phyloP scores from a whole-genome alignment of 2,113 vertebrate genomes.

The Gyps fulvus region DNA sequence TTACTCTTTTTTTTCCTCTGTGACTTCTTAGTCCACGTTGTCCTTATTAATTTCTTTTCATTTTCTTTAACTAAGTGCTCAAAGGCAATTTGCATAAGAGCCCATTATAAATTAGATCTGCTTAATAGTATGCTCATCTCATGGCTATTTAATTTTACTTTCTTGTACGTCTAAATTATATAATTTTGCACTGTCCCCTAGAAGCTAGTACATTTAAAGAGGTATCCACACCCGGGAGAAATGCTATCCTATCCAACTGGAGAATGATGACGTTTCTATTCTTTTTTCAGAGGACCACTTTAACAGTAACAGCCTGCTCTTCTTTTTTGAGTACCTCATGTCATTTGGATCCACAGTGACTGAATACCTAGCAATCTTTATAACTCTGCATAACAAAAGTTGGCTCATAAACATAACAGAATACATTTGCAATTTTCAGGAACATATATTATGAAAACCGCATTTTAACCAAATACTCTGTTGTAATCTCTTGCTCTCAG shows the following conservation, averaged over 20 bases:
- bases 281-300: neutral
- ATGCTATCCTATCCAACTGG: neutral
- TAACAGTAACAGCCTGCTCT: neutral
- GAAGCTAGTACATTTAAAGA: conserved; percentile 1
- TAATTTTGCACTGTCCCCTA: conserved; percentile 24
- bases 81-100: conserved; percentile 63
- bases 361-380: neutral
- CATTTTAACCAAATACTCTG: conserved; percentile 40
- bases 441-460: neutral
- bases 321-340: neutral
- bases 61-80: conserved; percentile 52
- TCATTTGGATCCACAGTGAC: neutral
- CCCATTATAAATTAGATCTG: conserved; percentile 50
- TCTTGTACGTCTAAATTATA: conserved; percentile 24
- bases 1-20: neutral
- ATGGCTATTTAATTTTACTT: conserved; percentile 57
- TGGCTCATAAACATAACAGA: conserved; percentile 14
- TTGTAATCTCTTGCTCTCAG: conserved; percentile 21
- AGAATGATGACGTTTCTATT: neutral
- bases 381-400: conserved; percentile 18
- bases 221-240: neutral
- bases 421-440: conserved; percentile 40
- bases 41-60: conserved; percentile 57
- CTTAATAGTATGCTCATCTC: conserved; percentile 47
- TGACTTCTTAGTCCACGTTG: neutral